Evolutionary conservation across 2,113 vertebrate genomes (phyloP).

Genomic region (Chaenocephalus aceratus): DNA sequence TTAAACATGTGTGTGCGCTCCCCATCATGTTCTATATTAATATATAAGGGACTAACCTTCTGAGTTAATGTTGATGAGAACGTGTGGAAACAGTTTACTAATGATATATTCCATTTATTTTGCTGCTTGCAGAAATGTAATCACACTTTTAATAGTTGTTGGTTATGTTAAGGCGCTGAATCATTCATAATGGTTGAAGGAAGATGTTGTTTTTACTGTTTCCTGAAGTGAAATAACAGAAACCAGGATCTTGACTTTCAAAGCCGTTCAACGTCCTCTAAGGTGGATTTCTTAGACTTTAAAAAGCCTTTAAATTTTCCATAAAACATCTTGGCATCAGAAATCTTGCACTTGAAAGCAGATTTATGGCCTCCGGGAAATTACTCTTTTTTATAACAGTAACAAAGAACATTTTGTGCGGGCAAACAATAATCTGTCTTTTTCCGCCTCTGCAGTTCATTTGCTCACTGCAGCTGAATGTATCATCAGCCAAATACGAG

Average conservation of each 20-base stretch:
- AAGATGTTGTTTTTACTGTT: no score
- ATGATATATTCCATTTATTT: neutral
- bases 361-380: neutral
- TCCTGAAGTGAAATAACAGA: neutral
- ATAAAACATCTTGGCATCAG: neutral
- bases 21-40: neutral
- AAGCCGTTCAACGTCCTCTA: neutral
- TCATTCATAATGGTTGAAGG: neutral
- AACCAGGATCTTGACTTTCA: neutral
- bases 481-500: no score
- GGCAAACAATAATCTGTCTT: no score
- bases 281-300: no score
- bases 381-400: neutral
- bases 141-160: no score
- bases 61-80: neutral
- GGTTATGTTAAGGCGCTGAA: neutral
- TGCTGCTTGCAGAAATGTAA: neutral
- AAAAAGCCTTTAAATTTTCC: neutral
- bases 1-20: neutral
- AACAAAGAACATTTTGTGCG: neutral
- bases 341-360: neutral
- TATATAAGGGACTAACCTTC: neutral
- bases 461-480: no score
- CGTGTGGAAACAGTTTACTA: neutral
- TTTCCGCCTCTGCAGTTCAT: no score